A percentile compares a stretch with the other conserved stretches of the same genome.
Conservation (phyloP, 2,888 invertebrate species). For the Diarsia dahlii region DNA sequence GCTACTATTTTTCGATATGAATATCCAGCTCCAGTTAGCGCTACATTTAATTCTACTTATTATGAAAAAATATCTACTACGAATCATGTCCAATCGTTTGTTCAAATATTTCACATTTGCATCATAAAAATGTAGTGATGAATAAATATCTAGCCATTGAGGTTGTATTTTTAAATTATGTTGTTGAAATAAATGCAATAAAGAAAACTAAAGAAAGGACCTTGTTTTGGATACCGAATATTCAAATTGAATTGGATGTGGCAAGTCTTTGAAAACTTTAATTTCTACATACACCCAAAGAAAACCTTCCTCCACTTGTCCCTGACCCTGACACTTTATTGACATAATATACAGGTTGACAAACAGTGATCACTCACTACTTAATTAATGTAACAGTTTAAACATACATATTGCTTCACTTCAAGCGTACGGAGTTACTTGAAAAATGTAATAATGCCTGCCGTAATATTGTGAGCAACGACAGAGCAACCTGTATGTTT, state of each 20-base stretch:
- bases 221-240: not conserved
- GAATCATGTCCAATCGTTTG: slow-evolving; percentile 9
- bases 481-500: slow-evolving; percentile 6
- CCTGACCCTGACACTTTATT: not conserved
- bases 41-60: not conserved
- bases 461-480: slow-evolving; percentile 16
- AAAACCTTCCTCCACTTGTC: not conserved
- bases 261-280: not conserved
- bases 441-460: slow-evolving; percentile 22
- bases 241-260: not conserved
- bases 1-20: not conserved
- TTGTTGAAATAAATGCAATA: slow-evolving; percentile 42
- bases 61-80: not conserved
- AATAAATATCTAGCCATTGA: slow-evolving; percentile 40
- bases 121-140: slow-evolving; percentile 6
- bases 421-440: not conserved
- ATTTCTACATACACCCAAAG: not conserved
- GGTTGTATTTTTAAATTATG: slow-evolving; percentile 46
- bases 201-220: slow-evolving; percentile 6
- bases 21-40: not conserved
- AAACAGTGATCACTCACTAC: not conserved
- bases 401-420: not conserved
- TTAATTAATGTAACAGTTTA: not conserved
- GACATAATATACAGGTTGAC: no score
- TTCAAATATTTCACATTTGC: slow-evolving; percentile 10